Percentiles rank a stretch among this genome's conserved stretches.
phyloP scores from a whole-genome alignment of 2,797 vertebrate genomes.

The Eupleurogrammus muticus region DNA sequence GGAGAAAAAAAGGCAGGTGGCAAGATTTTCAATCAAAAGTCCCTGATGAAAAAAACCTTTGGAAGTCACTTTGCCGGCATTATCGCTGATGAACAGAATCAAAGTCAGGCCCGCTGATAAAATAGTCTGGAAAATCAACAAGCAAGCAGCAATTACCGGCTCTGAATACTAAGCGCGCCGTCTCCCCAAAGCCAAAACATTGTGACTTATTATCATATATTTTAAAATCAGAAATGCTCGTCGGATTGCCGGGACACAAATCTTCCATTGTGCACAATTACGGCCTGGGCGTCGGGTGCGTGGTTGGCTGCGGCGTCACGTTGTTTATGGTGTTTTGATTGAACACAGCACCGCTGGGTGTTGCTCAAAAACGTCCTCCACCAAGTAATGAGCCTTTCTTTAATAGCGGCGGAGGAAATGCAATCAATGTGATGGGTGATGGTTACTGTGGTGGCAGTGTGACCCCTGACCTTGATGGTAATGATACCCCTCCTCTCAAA shows the following conservation, averaged over 20 bases:
- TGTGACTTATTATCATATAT: slow-evolving; percentile 32
- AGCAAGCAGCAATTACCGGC: slow-evolving; percentile 28
- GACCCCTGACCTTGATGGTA: slow-evolving; percentile 81
- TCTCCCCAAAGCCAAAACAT: slow-evolving; percentile 50
- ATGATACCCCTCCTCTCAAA: slow-evolving; percentile 82
- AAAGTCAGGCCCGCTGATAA: slow-evolving; percentile 52
- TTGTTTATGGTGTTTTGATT: background rate
- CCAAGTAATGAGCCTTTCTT: slow-evolving; percentile 11
- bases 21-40: slow-evolving; percentile 28
- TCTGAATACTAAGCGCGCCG: slow-evolving; percentile 50
- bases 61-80: slow-evolving; percentile 48
- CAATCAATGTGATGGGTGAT: slow-evolving; percentile 2
- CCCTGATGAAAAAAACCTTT: slow-evolving; percentile 51
- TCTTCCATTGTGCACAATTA: slow-evolving; percentile 14
- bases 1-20: slow-evolving; percentile 23
- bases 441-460: slow-evolving; percentile 28
- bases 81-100: slow-evolving; percentile 43
- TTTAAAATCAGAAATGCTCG: slow-evolving; percentile 25
- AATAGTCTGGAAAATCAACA: slow-evolving; percentile 53
- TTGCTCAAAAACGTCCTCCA: slow-evolving; percentile 14
- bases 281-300: background rate
- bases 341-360: background rate
- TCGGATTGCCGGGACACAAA: slow-evolving; percentile 20
- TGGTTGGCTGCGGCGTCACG: background rate
- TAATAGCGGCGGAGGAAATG: background rate